Conservation (phyloP, 2,113 vertebrate genomes). For the Salvator merianae region DNA sequence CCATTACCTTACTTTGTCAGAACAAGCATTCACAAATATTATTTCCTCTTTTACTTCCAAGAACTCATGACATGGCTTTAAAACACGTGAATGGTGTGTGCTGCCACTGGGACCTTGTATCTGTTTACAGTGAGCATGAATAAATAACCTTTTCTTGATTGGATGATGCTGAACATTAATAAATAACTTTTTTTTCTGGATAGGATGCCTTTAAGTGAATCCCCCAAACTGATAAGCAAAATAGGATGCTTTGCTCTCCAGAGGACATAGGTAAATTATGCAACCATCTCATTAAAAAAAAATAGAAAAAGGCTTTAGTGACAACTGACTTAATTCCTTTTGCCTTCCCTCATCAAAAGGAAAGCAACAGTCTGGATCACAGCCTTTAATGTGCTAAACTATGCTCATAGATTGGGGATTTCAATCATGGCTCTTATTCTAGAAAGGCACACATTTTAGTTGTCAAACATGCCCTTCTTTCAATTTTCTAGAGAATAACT, state of each 20-base stretch:
- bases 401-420: conserved; percentile 19
- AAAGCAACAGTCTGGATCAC: not conserved
- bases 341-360: not conserved
- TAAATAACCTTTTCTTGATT: not conserved
- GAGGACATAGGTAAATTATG: not conserved
- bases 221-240: not conserved
- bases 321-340: not conserved
- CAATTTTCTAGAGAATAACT: not conserved
- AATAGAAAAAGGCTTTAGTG: not conserved
- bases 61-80: not conserved
- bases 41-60: not conserved
- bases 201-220: conserved; percentile 16
- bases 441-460: not conserved
- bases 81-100: not conserved
- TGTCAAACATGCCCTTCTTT: conserved; percentile 23
- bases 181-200: conserved; percentile 17
- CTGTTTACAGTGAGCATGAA: not conserved
- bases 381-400: not conserved
- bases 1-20: not conserved
- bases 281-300: not conserved
- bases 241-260: not conserved
- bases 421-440: conserved; percentile 15
- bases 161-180: rapidly evolving
- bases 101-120: not conserved
- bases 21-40: not conserved